Evolutionary conservation across 2,888 invertebrate species (phyloP), one percentile per base, ranked within the genome.

Genomic region (Beris chalybata): DNA sequence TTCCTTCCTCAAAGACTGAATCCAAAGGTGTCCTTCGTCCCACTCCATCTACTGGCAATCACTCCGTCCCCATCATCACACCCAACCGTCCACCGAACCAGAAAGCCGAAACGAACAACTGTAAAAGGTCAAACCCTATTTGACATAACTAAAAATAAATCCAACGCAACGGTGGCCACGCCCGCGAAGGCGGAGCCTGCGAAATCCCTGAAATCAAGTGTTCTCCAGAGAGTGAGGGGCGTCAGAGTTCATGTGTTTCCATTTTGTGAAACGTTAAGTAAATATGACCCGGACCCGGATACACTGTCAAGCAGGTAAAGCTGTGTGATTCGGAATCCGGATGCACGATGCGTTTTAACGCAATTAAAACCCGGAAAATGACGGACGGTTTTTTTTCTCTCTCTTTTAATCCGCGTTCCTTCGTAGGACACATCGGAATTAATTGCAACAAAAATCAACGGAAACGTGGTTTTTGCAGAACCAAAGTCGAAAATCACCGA

Each of bases 221-320:
- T 67, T 64, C 66, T 22, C 44, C 43, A 54, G 53, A 61, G 65
- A 63, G 58, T 64, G 63, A 63, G 57, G 56, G 65, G 57, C 63
- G 66, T 69, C 70, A 70, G 70, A 70, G 69, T 70, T 70, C 70
- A 70, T 69, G 66, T 70, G 68, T 67, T 65, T 68, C 67, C 70
- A 69, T 69, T 70, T 69, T 70, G 59, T 66, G 64, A 57, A 70
- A 70, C 65, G 68, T 70, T 70, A 70, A 70, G 67, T 70, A 69
- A 70, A 70, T 67, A 53, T 69, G 54, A 67, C 67, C 53, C 64
- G 59, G 59, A 59, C 50, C 15, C 52, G 61, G 52, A 52, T 52
- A 52, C 61, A 52, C 22, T 15, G 61, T 7, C 32, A 38, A 7
- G 43, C n/a, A 38, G 55, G 55, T 22, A 22, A n/a, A 43, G 11